Conservation (phyloP, 2,113 vertebrate species). For the Alexandromys fortis region DNA sequence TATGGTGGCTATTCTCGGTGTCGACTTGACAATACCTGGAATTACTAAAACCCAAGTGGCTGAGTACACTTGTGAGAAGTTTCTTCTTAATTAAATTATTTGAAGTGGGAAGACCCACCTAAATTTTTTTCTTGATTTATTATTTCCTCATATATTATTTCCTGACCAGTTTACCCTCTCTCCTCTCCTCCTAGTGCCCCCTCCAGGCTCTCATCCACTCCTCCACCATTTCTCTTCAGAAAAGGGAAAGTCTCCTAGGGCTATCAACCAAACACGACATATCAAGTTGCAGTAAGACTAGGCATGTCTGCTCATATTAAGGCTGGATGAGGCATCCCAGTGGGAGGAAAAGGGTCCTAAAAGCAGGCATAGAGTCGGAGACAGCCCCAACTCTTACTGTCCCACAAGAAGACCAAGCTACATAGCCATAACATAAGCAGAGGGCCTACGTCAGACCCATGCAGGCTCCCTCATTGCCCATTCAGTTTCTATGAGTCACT, state of each 20-base stretch:
- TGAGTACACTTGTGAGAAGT: not conserved
- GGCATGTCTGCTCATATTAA: not conserved
- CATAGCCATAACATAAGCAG: not conserved
- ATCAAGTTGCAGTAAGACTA: not conserved
- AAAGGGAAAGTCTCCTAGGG: not conserved
- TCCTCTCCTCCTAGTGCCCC: too few relatives aligned
- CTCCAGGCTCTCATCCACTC: too few relatives aligned
- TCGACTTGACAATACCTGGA: not conserved
- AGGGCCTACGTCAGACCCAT: not conserved
- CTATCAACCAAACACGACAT: not conserved
- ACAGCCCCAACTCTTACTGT: not conserved
- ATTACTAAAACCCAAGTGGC: not conserved
- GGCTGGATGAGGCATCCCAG: too few relatives aligned
- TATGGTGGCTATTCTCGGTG: not conserved
- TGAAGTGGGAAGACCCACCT: not conserved
- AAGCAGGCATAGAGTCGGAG: too few relatives aligned
- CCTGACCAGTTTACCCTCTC: not conserved
- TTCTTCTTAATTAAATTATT: not conserved
- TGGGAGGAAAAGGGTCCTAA: too few relatives aligned
- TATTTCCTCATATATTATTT: not conserved
- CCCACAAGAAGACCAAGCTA: not conserved
- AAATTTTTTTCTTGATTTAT: not conserved
- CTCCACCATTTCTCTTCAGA: not conserved
- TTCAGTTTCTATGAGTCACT: not conserved
- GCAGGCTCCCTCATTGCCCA: not conserved